Percentiles rank a stretch among this genome's conserved stretches.
Conservation (phyloP, 2,888 invertebrate genomes). For the Latrodectus elegans region DNA sequence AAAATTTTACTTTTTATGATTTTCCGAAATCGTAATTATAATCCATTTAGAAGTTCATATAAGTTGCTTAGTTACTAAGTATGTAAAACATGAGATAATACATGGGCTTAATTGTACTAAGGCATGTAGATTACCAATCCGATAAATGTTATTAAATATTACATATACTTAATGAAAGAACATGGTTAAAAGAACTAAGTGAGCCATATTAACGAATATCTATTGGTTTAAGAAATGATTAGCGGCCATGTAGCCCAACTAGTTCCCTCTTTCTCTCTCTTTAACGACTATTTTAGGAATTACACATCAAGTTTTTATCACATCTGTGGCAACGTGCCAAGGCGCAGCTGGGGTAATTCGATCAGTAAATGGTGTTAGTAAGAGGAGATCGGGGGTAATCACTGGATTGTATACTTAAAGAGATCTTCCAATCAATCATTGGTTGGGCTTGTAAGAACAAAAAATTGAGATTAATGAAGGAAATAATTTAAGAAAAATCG, state of each 20-base stretch:
- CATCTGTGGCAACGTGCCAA: conserved; percentile 49
- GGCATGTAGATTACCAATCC: not conserved
- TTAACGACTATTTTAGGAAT: conserved; percentile 42
- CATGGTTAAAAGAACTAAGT: not conserved
- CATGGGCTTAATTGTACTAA: too few relatives aligned
- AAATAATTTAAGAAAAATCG: not conserved
- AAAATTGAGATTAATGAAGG: conserved; percentile 1
- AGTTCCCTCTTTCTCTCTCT: not conserved
- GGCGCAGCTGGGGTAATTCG: conserved; percentile 31
- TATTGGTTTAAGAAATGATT: conserved; percentile 48
- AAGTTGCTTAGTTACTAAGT: too few relatives aligned
- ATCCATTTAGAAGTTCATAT: too few relatives aligned
- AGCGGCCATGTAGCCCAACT: conserved; percentile 22
- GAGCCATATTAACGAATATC: conserved; percentile 29
- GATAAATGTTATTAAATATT: not conserved
- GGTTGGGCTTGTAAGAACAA: not conserved
- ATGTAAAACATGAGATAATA: too few relatives aligned
- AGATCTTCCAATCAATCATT: conserved; percentile 35
- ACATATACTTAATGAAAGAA: not conserved
- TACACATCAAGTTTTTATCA: conserved; percentile 50
- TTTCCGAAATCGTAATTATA: too few relatives aligned
- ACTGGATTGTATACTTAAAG: conserved; percentile 34
- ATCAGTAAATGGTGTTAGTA: conserved; percentile 38
- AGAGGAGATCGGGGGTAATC: conserved; percentile 39
- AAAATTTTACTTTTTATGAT: too few relatives aligned